Conservation (phyloP, 35 echinoderm and acorn worm species). For the Amphiura filiformis region DNA sequence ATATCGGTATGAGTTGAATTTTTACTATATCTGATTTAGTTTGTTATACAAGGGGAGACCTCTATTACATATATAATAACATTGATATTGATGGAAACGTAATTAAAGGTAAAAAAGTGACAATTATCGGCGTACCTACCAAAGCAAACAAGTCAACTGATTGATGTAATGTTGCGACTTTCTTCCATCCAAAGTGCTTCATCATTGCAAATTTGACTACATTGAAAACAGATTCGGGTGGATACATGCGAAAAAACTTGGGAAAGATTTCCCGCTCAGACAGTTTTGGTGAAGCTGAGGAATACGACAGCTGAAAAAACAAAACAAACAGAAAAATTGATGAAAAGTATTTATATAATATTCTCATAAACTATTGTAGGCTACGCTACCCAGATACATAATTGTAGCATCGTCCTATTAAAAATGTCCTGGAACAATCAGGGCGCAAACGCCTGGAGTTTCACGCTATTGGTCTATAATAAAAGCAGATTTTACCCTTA, state of each 20-base stretch:
- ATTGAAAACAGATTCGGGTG: constrained; percentile 85
- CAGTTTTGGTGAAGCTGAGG: constrained; percentile 77
- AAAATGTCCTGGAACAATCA: neutral
- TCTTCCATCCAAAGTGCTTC: constrained; percentile 75
- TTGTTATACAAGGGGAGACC: too few relatives aligned
- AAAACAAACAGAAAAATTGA: neutral
- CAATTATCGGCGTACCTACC: constrained; percentile 55
- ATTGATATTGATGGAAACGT: neutral
- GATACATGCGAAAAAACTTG: constrained; percentile 86
- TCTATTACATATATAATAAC: neutral
- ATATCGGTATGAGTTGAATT: neutral
- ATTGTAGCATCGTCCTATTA: neutral
- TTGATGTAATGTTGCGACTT: constrained; percentile 80
- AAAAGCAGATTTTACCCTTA: too few relatives aligned
- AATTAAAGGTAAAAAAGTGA: neutral
- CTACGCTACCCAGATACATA: neutral
- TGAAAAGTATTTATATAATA: neutral
- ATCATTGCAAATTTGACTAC: constrained; percentile 88
- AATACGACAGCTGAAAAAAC: constrained; percentile 71
- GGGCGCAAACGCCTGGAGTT: too few relatives aligned
- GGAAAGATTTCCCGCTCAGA: constrained; percentile 77
- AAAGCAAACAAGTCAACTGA: constrained; percentile 75
- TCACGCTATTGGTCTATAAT: too few relatives aligned
- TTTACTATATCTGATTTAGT: too few relatives aligned
- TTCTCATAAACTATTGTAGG: neutral